phyloP scores from a whole-genome alignment of 2,113 vertebrate genomes.

The Okapia johnstoni region DNA sequence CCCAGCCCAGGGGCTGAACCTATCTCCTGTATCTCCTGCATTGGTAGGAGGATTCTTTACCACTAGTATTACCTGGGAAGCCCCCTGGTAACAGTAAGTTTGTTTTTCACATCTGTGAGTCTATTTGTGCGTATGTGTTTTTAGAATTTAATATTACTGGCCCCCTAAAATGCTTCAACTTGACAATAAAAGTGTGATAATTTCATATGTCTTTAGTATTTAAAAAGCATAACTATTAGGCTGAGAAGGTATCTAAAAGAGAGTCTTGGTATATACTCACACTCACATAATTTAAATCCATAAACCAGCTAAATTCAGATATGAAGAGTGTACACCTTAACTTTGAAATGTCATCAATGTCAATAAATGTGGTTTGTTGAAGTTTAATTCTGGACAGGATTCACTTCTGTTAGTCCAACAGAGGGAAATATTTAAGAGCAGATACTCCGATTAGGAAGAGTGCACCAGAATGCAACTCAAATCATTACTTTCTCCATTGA shows the following conservation, averaged over 20 bases:
- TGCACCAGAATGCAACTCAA: not conserved
- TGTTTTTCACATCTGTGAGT: not conserved
- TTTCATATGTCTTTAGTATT: not conserved
- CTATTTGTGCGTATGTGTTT: not conserved
- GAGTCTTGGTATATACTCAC: not conserved
- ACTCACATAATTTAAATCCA: not conserved
- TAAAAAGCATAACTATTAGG: not conserved
- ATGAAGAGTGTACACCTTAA: not conserved
- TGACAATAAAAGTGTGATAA: not conserved
- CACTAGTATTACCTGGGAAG: not conserved
- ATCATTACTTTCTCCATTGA: not conserved
- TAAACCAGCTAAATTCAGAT: not conserved
- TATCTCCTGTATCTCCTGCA: fast-evolving
- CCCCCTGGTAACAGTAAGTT: not conserved
- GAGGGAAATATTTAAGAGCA: not conserved
- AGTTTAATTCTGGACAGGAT: not conserved
- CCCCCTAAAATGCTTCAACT: not conserved
- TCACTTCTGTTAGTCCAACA: not conserved
- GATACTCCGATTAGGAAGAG: not conserved
- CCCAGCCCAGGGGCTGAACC: not conserved
- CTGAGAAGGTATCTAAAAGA: not conserved
- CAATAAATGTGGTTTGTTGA: not conserved
- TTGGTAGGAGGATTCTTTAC: not conserved
- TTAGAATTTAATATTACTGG: not conserved
- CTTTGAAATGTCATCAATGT: not conserved